Conservation (phyloP, 2,888 invertebrate genomes). For the Julus scanicus region DNA sequence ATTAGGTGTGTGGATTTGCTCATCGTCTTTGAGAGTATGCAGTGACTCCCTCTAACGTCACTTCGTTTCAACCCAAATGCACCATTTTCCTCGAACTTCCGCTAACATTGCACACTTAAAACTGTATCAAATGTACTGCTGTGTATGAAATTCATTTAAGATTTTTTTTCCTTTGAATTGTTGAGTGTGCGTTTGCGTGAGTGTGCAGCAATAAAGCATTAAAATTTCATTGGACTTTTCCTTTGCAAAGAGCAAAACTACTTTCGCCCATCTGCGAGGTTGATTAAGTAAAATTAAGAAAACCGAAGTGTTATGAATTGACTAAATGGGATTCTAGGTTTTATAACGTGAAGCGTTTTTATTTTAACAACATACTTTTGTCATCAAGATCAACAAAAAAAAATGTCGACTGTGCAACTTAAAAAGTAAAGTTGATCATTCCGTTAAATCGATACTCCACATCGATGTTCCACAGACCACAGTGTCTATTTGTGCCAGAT, state of each 20-base stretch:
- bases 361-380: neutral
- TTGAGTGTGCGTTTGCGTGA: conserved; percentile 17
- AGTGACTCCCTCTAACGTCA: neutral
- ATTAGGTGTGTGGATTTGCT: neutral
- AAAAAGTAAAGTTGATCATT: neutral
- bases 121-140: conserved; percentile 7
- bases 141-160: neutral
- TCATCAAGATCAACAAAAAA: neutral
- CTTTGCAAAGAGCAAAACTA: neutral
- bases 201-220: conserved; percentile 33
- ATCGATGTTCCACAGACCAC: neutral
- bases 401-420: neutral
- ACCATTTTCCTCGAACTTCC: neutral
- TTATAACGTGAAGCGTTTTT: neutral
- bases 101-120: neutral
- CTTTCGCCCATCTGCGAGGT: neutral
- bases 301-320: too few species aligned
- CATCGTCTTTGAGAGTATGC: neutral
- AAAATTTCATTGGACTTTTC: neutral
- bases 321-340: neutral
- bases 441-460: neutral
- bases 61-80: neutral
- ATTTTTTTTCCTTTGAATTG: conserved; percentile 7
- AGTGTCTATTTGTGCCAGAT: neutral
- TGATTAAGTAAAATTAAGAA: neutral